phyloP scores from a whole-genome alignment of 2,113 vertebrate species.

The Amphiprion percula region DNA sequence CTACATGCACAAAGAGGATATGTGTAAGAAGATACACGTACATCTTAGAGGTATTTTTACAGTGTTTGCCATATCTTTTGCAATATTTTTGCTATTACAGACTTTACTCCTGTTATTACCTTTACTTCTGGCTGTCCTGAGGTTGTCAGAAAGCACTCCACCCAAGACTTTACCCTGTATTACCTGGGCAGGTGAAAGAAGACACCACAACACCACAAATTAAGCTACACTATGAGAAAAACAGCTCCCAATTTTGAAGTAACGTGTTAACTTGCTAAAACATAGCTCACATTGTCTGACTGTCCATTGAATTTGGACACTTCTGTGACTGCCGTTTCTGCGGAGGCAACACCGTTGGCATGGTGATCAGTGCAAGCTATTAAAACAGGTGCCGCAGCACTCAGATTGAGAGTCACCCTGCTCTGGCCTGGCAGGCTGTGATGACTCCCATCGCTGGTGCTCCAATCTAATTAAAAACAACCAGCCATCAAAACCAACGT shows the following conservation, averaged over 20 bases:
- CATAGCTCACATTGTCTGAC: conserved; percentile 85
- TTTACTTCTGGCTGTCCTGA: conserved; percentile 82
- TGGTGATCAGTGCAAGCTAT: conserved; percentile 88
- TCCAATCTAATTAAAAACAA: conserved; percentile 86
- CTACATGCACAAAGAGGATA: conserved; percentile 83
- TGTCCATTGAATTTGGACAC: conserved; percentile 78
- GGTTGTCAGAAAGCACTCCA: conserved; percentile 79
- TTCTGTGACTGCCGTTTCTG: conserved; percentile 72
- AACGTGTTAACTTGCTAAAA: conserved; percentile 6
- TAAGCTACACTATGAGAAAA: not conserved
- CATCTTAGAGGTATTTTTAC: not conserved
- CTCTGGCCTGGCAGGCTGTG: conserved; percentile 87
- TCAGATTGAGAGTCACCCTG: conserved; percentile 94
- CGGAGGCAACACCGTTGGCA: conserved; percentile 75
- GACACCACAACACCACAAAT: not conserved
- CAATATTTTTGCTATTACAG: not conserved
- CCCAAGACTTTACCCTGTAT: conserved; percentile 81
- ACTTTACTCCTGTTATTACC: conserved; percentile 82
- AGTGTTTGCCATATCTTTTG: not conserved
- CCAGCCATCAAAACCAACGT: conserved; percentile 14
- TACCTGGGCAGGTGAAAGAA: conserved; percentile 77
- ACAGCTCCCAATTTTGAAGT: not conserved
- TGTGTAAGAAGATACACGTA: not conserved
- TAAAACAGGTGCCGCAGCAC: conserved; percentile 88
- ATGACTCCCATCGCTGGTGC: conserved; percentile 79